These are phyloP conservation scores for Hozukius guyotensis DNA, from an alignment of 2,797 vertebrate species.

Conservation along the genomic window DNA sequence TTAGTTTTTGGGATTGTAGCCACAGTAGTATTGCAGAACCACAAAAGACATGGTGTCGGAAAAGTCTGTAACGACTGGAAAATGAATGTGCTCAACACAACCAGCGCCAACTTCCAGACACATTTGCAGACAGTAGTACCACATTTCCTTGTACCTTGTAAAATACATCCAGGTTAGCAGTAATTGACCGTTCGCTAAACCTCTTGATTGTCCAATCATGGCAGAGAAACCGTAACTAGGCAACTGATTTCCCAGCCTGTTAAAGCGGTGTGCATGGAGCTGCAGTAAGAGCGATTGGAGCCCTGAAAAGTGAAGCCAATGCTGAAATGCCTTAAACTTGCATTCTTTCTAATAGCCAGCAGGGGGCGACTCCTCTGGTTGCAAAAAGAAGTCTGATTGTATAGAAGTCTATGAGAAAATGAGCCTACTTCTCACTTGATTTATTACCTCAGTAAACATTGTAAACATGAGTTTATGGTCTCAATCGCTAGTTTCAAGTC, in stretches of 20 bases:
- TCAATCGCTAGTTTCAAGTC: too few species aligned
- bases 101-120: neutral
- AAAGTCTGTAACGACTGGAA: conserved; percentile 6
- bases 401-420: too few species aligned
- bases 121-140: neutral
- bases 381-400: too few species aligned
- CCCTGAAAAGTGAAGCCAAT: too few species aligned
- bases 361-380: too few species aligned
- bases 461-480: too few species aligned
- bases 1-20: neutral
- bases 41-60: neutral
- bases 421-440: too few species aligned
- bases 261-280: too few species aligned
- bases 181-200: neutral
- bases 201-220: neutral
- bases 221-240: neutral
- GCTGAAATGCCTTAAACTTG: too few species aligned
- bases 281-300: neutral
- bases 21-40: neutral
- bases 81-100: neutral
- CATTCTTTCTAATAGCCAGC: too few species aligned
- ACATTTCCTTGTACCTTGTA: neutral
- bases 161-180: neutral
- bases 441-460: too few species aligned
- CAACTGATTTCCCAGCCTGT: neutral